These are phyloP conservation scores for Poeciliopsis gracilis DNA, from an alignment of 2,797 vertebrate genomes.

Conservation along the genomic window DNA sequence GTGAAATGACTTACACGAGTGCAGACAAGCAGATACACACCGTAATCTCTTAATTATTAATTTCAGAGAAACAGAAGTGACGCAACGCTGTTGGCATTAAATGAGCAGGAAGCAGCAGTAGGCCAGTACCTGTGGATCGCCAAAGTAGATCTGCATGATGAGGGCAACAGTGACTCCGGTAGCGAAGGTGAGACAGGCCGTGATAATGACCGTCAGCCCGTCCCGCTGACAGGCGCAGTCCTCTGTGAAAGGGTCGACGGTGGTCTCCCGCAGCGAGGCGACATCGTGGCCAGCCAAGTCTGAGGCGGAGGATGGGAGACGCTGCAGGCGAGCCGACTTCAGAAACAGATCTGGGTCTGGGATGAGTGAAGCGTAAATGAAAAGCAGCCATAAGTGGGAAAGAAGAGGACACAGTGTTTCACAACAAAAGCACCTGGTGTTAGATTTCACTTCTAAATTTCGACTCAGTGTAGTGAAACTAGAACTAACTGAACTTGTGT, in stretches of 20 bases:
- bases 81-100: conserved; percentile 5
- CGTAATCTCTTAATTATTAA: conserved; percentile 20
- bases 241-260: conserved; percentile 87
- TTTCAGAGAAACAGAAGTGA: not conserved
- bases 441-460: not conserved
- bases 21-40: not conserved
- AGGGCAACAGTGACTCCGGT: conserved; percentile 94
- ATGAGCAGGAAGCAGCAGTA: conserved; percentile 14
- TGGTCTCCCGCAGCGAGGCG: conserved; percentile 91
- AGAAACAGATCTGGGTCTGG: conserved; percentile 94
- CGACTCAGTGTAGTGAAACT: not conserved
- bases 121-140: conserved; percentile 87
- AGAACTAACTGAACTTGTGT: not conserved
- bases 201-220: conserved; percentile 95
- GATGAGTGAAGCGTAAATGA: not conserved
- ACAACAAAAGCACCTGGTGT: not conserved
- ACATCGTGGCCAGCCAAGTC: conserved; percentile 91
- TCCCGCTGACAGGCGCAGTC: conserved; percentile 94
- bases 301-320: conserved; percentile 93
- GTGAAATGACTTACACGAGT: not conserved
- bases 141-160: conserved; percentile 98
- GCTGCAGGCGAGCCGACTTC: conserved; percentile 93
- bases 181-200: conserved; percentile 95
- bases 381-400: not conserved
- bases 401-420: not conserved